Evolutionary conservation across 2,797 vertebrate species (phyloP), one percentile per base, ranked within the genome.

Genomic region (Melanotaenia pygmaea): DNA sequence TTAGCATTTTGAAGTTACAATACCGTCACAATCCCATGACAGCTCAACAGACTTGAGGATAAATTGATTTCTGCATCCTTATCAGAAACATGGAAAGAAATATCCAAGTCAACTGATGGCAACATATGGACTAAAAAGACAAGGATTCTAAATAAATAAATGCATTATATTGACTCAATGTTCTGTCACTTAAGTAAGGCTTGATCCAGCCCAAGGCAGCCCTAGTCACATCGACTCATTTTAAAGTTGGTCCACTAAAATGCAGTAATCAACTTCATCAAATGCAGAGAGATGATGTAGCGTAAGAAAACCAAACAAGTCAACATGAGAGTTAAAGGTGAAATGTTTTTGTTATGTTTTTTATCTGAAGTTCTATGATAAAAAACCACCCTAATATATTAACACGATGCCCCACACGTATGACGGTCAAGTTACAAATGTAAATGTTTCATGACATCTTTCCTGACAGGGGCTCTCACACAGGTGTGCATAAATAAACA

Each of bases 371-470:
- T 22, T 4, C 1, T 22, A 50, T 22, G 14, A 18, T 18, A 45
- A 43, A 43, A 18, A 47, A 47, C 7, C 20, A n/a, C 20, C 2
- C 18, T n/a, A 2, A 45, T 10, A 18, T 16, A n/a, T 47, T 47
- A n/a, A 1, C 45, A 47, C 20, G 1, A 51, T 10, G 20, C 4
- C 47, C 20, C 8, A 11, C n/a, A 11, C 11, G 58, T 51, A 30
- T 18, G 30, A 35, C 28, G 68, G 51, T 77, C 45, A 20, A 3
- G 0, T 81, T 68, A 59, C 72, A 63, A 30, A 85, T 88, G 80
- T 70, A 86, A 89, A 89, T 84, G 10, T 37, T 53, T 43, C 30
- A 11, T 28, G 20, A 80, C 72, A 74, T 74, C 22, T 79, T 32
- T 74, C 73, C 72, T 53, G 60, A 56, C 57, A 53, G 70, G 5